Conservation (phyloP, 2,113 vertebrate species). For the Murina feae region DNA sequence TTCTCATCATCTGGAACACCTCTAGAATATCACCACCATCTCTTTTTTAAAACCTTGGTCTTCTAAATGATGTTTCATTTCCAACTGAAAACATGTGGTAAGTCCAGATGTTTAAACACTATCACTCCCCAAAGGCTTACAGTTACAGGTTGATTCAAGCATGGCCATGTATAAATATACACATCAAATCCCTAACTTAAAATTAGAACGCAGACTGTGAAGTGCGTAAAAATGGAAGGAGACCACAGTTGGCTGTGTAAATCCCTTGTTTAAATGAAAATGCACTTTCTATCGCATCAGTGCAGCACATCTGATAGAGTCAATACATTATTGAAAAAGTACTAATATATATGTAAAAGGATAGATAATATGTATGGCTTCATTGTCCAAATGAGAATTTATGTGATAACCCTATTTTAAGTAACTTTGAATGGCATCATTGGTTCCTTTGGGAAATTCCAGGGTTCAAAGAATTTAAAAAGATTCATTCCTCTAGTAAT, state of each 20-base stretch:
- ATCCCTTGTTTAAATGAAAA: constrained; percentile 41
- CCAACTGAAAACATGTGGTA: constrained; percentile 68
- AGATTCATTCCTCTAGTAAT: not conserved
- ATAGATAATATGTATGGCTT: not conserved
- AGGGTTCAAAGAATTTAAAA: not conserved
- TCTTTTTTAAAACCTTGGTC: constrained; percentile 39
- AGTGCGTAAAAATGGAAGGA: constrained; percentile 41
- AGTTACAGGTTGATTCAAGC: constrained; percentile 75
- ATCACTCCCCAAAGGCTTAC: constrained; percentile 68
- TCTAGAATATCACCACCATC: not conserved
- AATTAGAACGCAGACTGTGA: constrained; percentile 51
- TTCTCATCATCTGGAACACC: constrained; percentile 7
- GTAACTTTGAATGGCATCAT: not conserved
- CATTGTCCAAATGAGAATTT: not conserved
- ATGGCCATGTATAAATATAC: constrained; percentile 67
- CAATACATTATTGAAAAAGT: constrained; percentile 15
- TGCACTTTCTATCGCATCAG: not conserved
- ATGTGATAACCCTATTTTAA: not conserved
- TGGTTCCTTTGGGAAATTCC: not conserved
- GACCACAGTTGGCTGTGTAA: not conserved
- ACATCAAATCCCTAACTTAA: constrained; percentile 66
- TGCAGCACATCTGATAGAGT: not conserved
- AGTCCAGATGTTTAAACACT: constrained; percentile 79
- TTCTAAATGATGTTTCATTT: constrained; percentile 74
- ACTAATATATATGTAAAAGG: not conserved